These are phyloP conservation scores for Zosterops lateralis DNA, from an alignment of 2,113 vertebrate genomes.

Conservation along the genomic window DNA sequence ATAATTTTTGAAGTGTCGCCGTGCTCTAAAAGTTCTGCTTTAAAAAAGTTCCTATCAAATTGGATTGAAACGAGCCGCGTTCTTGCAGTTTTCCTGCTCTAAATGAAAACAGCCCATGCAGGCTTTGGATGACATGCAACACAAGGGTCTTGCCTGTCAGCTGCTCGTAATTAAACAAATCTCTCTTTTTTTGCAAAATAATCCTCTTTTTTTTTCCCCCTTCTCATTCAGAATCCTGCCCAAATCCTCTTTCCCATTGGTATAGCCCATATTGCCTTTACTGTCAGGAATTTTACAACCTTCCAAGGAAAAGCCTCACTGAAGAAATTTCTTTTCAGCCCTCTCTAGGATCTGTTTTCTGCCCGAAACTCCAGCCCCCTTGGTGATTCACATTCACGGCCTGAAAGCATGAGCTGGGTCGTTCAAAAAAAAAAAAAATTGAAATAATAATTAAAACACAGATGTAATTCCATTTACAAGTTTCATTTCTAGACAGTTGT, in stretches of 20 bases:
- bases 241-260: background rate
- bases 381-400: background rate
- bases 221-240: background rate
- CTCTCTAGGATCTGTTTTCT: background rate
- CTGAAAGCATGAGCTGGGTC: background rate
- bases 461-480: background rate
- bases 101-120: background rate
- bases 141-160: background rate
- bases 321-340: background rate
- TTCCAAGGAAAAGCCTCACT: background rate
- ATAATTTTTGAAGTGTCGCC: accelerated
- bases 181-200: background rate
- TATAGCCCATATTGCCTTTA: background rate
- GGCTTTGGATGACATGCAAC: background rate
- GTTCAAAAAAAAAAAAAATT: background rate
- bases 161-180: background rate
- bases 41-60: accelerated
- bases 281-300: background rate
- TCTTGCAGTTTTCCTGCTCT: background rate
- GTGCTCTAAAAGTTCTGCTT: background rate
- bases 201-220: background rate
- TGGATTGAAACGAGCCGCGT: background rate
- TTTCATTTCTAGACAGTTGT: background rate
- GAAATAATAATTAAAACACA: background rate
- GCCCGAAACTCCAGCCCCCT: background rate